Evolutionary conservation across 2,113 vertebrate species (phyloP).

Genomic region (Podilymbus podiceps): DNA sequence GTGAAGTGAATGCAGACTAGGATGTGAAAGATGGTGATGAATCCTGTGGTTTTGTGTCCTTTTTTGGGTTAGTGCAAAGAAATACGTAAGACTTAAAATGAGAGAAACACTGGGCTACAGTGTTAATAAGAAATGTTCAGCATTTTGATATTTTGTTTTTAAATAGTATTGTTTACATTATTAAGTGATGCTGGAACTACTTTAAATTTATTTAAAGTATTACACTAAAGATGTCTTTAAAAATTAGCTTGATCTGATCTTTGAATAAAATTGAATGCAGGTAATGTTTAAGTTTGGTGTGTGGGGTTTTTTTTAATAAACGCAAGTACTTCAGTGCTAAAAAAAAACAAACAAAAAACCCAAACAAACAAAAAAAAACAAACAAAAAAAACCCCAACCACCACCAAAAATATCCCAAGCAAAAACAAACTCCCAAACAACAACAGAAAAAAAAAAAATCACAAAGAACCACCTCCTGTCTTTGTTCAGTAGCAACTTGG

Average conservation of each 20-base stretch:
- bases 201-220: not conserved
- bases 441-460: no score
- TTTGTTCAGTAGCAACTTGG: not conserved
- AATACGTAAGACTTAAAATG: not conserved
- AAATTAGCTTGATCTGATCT: not conserved
- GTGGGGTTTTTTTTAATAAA: not conserved
- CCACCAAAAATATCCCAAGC: no score
- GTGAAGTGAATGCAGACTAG: not conserved
- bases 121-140: not conserved
- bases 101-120: not conserved
- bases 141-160: not conserved
- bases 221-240: not conserved
- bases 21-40: not conserved
- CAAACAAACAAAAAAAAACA: no score
- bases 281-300: not conserved
- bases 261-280: not conserved
- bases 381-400: not conserved
- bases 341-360: no score
- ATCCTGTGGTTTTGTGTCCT: not conserved
- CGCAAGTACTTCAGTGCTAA: not conserved
- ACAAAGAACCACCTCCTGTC: no score
- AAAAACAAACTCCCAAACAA: no score
- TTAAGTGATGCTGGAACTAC: not conserved
- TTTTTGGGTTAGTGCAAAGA: not conserved
- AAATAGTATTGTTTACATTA: not conserved